Evolutionary conservation across 1,140 invertebrate genomes (phyloP).

Genomic region (Periplaneta americana): DNA sequence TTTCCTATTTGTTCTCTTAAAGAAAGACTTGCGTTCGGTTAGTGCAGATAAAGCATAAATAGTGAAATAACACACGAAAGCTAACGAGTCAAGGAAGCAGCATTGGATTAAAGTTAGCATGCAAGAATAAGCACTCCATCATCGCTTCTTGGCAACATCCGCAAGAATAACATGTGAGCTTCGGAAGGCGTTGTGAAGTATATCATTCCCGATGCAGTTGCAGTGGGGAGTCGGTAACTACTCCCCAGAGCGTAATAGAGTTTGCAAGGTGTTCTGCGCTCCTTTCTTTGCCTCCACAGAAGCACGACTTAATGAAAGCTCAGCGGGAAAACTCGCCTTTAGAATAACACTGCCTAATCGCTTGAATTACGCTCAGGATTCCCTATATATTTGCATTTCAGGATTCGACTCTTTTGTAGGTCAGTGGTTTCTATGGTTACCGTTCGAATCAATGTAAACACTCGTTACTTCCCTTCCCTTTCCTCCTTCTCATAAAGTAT

Average conservation of each 20-base stretch:
- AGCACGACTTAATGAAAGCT: not conserved
- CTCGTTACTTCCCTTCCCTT: too few species aligned
- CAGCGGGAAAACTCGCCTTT: not conserved
- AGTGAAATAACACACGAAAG: not conserved
- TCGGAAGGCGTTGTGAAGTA: not conserved
- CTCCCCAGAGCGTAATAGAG: not conserved
- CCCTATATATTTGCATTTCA: too few species aligned
- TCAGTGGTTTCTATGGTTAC: too few species aligned
- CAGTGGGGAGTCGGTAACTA: not conserved
- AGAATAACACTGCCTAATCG: not conserved
- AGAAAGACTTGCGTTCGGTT: not conserved
- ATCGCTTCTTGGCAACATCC: not conserved
- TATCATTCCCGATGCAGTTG: not conserved
- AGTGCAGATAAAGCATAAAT: not conserved
- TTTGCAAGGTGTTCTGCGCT: not conserved
- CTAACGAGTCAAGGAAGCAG: not conserved
- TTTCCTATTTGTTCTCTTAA: too few species aligned
- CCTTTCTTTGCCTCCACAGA: not conserved
- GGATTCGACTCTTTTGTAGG: too few species aligned
- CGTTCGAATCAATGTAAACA: too few species aligned
- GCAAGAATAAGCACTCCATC: not conserved
- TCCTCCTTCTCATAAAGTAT: too few species aligned
- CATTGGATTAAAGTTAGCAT: not conserved
- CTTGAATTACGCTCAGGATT: too few species aligned
- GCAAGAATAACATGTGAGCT: not conserved